These are phyloP conservation scores for Sesia apiformis DNA, from an alignment of 2,888 invertebrate genomes.

Conservation along the genomic window DNA sequence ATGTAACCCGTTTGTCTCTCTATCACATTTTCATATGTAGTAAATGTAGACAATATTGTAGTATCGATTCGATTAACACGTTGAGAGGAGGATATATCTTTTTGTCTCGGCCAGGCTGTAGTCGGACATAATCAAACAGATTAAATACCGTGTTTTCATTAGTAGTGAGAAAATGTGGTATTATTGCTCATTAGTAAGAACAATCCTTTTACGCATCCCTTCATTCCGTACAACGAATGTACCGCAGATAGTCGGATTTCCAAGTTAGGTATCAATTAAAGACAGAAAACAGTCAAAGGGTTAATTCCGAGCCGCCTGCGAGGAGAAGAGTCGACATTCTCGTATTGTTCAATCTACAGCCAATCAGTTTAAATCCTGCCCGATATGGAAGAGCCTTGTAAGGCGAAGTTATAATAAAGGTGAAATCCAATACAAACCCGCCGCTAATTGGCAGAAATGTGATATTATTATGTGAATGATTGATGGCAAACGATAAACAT, in stretches of 20 bases:
- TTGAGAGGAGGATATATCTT: too few species aligned
- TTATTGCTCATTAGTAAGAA: too few species aligned
- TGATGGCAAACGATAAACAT: conserved; percentile 19
- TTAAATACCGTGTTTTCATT: too few species aligned
- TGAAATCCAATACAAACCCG: conserved; percentile 35
- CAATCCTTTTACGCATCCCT: too few species aligned
- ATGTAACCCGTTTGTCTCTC: too few species aligned
- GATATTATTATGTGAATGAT: conserved; percentile 44
- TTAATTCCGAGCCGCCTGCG: conserved; percentile 34
- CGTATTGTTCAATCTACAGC: conserved; percentile 57
- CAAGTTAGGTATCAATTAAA: conserved; percentile 62
- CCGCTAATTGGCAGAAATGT: conserved; percentile 58
- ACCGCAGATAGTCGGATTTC: conserved; percentile 16
- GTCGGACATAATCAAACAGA: too few species aligned
- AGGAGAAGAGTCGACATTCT: conserved; percentile 12
- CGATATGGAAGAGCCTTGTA: conserved; percentile 47
- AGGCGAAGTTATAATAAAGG: conserved; percentile 34
- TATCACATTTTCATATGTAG: too few species aligned
- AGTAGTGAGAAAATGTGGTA: too few species aligned
- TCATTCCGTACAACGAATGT: too few species aligned
- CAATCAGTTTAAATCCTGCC: conserved; percentile 66
- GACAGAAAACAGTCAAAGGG: conserved; percentile 28
- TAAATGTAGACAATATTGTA: too few species aligned
- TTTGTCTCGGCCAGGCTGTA: too few species aligned
- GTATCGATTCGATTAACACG: too few species aligned